Conservation (phyloP, 2,113 vertebrate species). For the Eurystomus gularis region DNA sequence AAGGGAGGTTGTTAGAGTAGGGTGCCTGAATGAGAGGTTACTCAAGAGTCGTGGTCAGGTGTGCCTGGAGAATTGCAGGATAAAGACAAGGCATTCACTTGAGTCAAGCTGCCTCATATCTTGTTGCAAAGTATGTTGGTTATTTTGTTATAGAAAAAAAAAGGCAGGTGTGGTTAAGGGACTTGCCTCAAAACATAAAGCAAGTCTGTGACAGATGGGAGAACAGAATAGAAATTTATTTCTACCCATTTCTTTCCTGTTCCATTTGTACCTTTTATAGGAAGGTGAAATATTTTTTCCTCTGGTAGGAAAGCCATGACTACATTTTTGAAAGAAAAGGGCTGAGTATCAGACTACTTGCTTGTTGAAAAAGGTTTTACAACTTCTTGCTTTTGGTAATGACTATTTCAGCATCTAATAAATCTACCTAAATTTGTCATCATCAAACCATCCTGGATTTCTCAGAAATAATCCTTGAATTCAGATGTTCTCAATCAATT, state of each 20-base stretch:
- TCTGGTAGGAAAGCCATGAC: not conserved
- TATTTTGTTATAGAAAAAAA: not conserved
- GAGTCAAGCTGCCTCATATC: not conserved
- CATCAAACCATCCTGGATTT: not conserved
- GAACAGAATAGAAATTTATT: not conserved
- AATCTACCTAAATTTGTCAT: not conserved
- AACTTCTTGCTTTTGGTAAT: not conserved
- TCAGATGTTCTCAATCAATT: not conserved
- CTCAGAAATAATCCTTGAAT: not conserved
- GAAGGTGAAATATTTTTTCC: not conserved
- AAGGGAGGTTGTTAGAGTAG: not conserved
- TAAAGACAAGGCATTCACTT: not conserved
- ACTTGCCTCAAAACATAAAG: not conserved
- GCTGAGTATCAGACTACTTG: not conserved
- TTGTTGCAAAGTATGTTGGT: not conserved
- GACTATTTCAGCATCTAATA: not conserved
- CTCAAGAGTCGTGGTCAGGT: fast-evolving
- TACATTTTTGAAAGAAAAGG: not conserved
- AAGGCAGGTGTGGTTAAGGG: not conserved
- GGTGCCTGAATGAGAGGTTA: not conserved
- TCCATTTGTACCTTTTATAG: not conserved
- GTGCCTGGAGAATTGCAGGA: fast-evolving
- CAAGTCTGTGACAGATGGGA: not conserved
- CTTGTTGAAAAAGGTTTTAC: not conserved
- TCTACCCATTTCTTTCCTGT: not conserved